Evolutionary conservation across 2,888 invertebrate genomes (phyloP), one percentile per base, ranked within the genome.

Genomic region (Iselma pallidipennis): DNA sequence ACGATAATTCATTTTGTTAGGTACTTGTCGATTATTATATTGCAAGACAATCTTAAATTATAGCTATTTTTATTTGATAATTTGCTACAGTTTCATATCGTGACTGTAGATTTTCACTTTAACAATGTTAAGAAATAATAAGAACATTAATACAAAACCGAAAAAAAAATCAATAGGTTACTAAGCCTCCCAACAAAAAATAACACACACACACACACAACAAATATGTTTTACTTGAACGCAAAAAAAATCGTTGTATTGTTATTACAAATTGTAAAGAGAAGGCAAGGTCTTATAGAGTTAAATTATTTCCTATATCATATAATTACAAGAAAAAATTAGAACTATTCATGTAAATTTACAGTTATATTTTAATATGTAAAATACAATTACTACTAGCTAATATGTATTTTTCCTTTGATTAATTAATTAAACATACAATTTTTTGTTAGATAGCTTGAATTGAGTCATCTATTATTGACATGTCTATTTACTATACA

Each of bases 51-150:
- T 59, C 61, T 66, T 65, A 63, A 70, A 64, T 66, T 70, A 70
- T 68, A 66, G 56, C 49, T 55, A 69, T 69, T 70, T 72, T 72
- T 71, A 67, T 70, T 65, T 63, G 63, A 64, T 67, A 69, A 71
- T 70, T 71, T 68, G 69, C 66, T 70, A 68, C 71, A 70, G 68
- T 69, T 69, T 65, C 56, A 59, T 53, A 58, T 68, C 70, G 72
- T 72, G 72, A 72, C 69, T 66, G 51, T 4, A 42, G 65, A 64
- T 65, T 59, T 67, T 62, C 58, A 62, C 58, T 59, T 57, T 45
- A 57, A 57, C 21, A 45, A 45, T 4, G 4, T 45, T 21, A 19
- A 45, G 45, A 45, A 45, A 45, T 45, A 19, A 42, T 19, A 16
- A 29, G 7, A 29, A 29, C 3, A 29, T 29, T 10, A 29, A 29